These are phyloP conservation scores for Camelus dromedarius DNA, from an alignment of 2,113 vertebrate genomes.

Conservation along the genomic window DNA sequence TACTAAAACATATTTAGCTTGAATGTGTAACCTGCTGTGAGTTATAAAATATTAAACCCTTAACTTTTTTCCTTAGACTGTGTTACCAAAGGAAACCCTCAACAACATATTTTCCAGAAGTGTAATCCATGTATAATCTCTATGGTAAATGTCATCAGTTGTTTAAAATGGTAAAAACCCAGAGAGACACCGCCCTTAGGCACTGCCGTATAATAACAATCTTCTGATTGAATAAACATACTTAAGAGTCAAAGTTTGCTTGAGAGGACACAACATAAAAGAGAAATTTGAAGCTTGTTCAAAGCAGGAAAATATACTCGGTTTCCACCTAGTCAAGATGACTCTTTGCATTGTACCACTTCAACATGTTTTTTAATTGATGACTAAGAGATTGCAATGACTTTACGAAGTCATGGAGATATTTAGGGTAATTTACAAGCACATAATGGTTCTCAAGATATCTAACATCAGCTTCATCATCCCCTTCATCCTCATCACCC, in stretches of 20 bases:
- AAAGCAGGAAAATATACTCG: constrained; percentile 48
- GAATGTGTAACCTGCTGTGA: constrained; percentile 58
- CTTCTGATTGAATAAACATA: constrained; percentile 73
- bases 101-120: constrained; percentile 2
- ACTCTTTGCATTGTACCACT: constrained; percentile 53
- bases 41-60: constrained; percentile 72
- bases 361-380: constrained; percentile 1
- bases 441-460: constrained; percentile 64
- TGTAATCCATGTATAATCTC: constrained; percentile 55
- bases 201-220: constrained; percentile 30
- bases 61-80: constrained; percentile 14
- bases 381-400: constrained; percentile 71
- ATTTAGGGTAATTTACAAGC: constrained; percentile 67
- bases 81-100: constrained; percentile 19
- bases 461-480: constrained; percentile 53
- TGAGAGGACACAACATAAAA: constrained; percentile 43
- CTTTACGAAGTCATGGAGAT: constrained; percentile 66
- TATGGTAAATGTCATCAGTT: constrained; percentile 82
- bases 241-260: constrained; percentile 46
- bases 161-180: constrained; percentile 81
- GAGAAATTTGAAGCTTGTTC: constrained; percentile 16
- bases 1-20: constrained; percentile 64
- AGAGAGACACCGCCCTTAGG: constrained; percentile 69
- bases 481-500: neutral
- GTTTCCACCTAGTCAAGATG: constrained; percentile 21